These are phyloP conservation scores for Hirtodrosophila duncani DNA, from an alignment of 2,888 invertebrate species.

Conservation along the genomic window DNA sequence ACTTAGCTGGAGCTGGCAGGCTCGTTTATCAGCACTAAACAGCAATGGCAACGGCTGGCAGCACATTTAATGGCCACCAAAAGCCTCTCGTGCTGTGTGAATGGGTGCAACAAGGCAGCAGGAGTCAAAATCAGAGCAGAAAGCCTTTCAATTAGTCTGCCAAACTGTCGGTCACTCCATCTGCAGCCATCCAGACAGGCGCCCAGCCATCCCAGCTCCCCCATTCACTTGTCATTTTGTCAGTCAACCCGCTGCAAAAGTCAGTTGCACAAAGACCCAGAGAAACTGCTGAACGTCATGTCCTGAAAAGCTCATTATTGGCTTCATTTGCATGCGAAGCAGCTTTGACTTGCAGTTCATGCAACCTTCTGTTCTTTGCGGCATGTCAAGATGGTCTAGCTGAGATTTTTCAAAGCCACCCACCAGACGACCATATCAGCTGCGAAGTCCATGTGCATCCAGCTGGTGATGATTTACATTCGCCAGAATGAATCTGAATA, in stretches of 20 bases:
- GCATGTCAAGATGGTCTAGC: slow-evolving; percentile 1
- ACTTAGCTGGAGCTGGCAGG: slow-evolving; percentile 1
- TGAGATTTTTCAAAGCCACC: too few relatives aligned
- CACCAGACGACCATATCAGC: too few relatives aligned
- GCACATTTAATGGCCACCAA: slow-evolving; percentile 36
- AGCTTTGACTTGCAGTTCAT: slow-evolving; percentile 19
- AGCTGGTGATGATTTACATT: too few relatives aligned
- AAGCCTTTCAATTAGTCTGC: slow-evolving; percentile 31
- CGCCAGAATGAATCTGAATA: too few relatives aligned
- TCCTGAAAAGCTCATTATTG: slow-evolving; percentile 20
- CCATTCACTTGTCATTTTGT: neutral
- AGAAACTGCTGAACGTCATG: neutral
- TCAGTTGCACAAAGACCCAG: neutral
- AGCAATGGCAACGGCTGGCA: too few relatives aligned
- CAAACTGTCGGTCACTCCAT: neutral
- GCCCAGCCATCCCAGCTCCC: neutral
- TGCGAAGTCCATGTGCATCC: too few relatives aligned
- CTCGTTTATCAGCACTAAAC: slow-evolving; percentile 32
- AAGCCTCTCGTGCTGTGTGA: neutral
- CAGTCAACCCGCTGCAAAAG: slow-evolving; percentile 3
- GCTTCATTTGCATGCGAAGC: slow-evolving; percentile 24
- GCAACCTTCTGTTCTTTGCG: too few relatives aligned
- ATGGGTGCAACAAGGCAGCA: too few relatives aligned
- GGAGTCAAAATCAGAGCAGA: too few relatives aligned
- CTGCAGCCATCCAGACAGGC: neutral